Conservation (phyloP, 2,797 vertebrate species). For the Karalla daura region DNA sequence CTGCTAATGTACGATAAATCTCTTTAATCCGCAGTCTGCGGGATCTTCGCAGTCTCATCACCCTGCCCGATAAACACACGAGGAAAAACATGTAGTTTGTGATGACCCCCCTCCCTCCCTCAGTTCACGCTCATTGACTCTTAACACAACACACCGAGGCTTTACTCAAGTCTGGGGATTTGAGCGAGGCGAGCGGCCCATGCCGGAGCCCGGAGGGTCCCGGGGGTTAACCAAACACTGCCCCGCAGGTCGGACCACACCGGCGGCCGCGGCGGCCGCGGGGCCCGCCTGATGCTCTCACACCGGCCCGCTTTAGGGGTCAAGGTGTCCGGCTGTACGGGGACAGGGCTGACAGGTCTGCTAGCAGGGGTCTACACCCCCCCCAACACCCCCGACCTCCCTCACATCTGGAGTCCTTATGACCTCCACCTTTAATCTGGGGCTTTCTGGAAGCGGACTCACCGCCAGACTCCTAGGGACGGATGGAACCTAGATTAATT, state of each 20-base stretch:
- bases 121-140: conserved; percentile 57
- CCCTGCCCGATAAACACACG: conserved; percentile 35
- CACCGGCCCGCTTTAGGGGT: conserved; percentile 81
- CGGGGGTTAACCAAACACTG: conserved; percentile 95
- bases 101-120: conserved; percentile 10
- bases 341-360: too few species aligned
- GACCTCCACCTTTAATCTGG: conserved; percentile 64
- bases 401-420: conserved; percentile 81
- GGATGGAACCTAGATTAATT: neutral
- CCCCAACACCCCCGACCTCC: too few species aligned
- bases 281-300: conserved; percentile 88
- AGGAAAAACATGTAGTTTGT: conserved; percentile 22
- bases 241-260: conserved; percentile 93
- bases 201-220: conserved; percentile 88
- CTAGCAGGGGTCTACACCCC: too few species aligned
- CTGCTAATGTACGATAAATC: neutral
- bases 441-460: conserved; percentile 55
- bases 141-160: conserved; percentile 61
- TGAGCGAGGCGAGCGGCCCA: conserved; percentile 68
- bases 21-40: neutral
- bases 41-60: neutral
- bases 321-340: conserved; percentile 46
- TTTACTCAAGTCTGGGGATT: conserved; percentile 74
- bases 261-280: conserved; percentile 85
- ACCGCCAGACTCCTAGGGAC: conserved; percentile 24